Base-by-base conservation (phyloP, 2,797 vertebrate species). In the Triplophysa bombifrons region DNA sequence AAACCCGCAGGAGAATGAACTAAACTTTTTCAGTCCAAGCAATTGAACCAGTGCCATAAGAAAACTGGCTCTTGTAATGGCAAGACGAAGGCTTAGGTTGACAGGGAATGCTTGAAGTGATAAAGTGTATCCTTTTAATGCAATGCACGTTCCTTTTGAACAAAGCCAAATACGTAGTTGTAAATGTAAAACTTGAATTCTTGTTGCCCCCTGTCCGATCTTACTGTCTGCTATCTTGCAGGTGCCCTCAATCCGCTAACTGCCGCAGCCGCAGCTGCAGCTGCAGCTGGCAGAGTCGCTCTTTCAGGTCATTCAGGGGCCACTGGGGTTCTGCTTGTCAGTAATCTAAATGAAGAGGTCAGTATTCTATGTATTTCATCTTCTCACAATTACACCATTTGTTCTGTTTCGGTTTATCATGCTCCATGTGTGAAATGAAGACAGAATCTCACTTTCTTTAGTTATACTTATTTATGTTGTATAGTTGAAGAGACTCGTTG, bases 311-410 rank as follows among this genome's bases (percentile, higher is more conserved):
- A 97, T 89, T 88, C 95, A 3, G 92, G 94, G 87, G 92, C 93
- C 88, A 95, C 95, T 44, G 97, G 96, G 58, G 97, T 99, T 82
- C 95, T 99, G 67, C 93, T 99, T 88, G 97, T 97, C 92, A 99
- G 97, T 96, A 99, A 99, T 93, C 95, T 98, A 78, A 98, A 98
- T 27, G 96, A 98, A 92, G 97, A 99, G 98, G 97, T 99, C 89
- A 95, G 96, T 93, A 16, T 46, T 17, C 44, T 55, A 2, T 34
- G 0, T 22, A 27, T 46, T 56, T 48, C 51, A 64, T 22, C 73
- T 69, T 65, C 19, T 69, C 19, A 27, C 25, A 63, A 60, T 48
- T 44, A 34, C 13, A 30, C n/a, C 10, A 12, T 61, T 5, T 30
- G 58, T 50, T 77, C 74, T 27, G 44, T 71, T 50, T 77, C 74